phyloP scores from a whole-genome alignment of 2,888 invertebrate species.

The Drosophila ustulata region DNA sequence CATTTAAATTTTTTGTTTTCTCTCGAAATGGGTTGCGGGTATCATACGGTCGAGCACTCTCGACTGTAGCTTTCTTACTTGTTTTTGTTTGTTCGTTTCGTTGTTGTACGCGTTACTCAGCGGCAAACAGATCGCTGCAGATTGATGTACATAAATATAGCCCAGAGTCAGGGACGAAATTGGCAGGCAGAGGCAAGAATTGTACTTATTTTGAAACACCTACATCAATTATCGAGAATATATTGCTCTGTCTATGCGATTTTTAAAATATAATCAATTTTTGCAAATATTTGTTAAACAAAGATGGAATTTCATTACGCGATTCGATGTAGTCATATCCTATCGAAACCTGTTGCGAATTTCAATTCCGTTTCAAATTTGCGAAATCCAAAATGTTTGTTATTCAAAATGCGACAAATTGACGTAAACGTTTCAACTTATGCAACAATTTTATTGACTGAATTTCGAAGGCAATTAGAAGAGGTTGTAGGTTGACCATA shows the following conservation, averaged over 20 bases:
- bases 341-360: slow-evolving; percentile 7
- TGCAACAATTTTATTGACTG: not conserved
- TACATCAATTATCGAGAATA: slow-evolving; percentile 5
- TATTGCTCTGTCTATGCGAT: not conserved
- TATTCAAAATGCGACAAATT: slow-evolving; percentile 8
- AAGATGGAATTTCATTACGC: not conserved
- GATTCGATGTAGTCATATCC: not conserved
- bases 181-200: not conserved
- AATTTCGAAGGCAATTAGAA: not conserved
- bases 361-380: not conserved
- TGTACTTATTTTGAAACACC: slow-evolving; percentile 2
- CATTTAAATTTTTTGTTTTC: too few species aligned
- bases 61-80: too few species aligned
- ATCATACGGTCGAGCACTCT: too few species aligned
- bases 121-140: slow-evolving; percentile 23
- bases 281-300: not conserved
- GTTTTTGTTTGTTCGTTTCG: slow-evolving; percentile 21
- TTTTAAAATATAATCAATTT: not conserved
- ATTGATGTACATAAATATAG: slow-evolving; percentile 42
- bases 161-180: slow-evolving; percentile 10
- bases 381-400: not conserved
- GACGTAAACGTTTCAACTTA: slow-evolving; percentile 2
- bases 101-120: slow-evolving; percentile 2
- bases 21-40: too few species aligned
- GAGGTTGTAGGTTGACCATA: not conserved